Percentiles rank a stretch among this genome's conserved stretches.
phyloP scores from a whole-genome alignment of 2,888 invertebrate species.

The Atrina japonica region DNA sequence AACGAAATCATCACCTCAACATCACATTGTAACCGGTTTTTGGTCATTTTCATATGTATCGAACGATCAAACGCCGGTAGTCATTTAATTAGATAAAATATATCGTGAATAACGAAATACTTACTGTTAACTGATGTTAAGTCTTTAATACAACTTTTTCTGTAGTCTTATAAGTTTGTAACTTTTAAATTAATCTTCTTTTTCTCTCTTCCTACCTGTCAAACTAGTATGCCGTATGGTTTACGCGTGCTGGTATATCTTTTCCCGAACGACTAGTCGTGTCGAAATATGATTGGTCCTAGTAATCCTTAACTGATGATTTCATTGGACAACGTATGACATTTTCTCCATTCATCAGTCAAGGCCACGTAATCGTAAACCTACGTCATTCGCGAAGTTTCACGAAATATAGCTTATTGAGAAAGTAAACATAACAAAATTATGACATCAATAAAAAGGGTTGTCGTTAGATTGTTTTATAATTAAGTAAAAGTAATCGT shows the following conservation, averaged over 20 bases:
- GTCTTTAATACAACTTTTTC: neutral
- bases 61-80: constrained; percentile 20
- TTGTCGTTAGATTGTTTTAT: too few species aligned
- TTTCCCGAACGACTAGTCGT: constrained; percentile 9
- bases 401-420: neutral
- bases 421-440: neutral
- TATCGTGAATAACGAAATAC: neutral
- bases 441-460: too few species aligned
- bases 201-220: constrained; percentile 2
- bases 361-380: constrained; percentile 26
- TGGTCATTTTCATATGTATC: too few species aligned
- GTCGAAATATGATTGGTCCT: constrained; percentile 24
- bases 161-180: neutral
- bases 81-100: neutral
- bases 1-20: too few species aligned
- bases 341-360: constrained; percentile 20
- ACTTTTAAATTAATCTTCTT: neutral
- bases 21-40: too few species aligned
- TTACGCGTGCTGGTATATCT: constrained; percentile 18
- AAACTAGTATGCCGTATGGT: neutral
- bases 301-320: constrained; percentile 9
- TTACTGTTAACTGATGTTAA: neutral
- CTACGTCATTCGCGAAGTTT: constrained; percentile 13
- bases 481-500: too few species aligned
- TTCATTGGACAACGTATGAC: constrained; percentile 18